Evolutionary conservation across 1,140 invertebrate species (phyloP).

Genomic region (Platorchestia sp.): DNA sequence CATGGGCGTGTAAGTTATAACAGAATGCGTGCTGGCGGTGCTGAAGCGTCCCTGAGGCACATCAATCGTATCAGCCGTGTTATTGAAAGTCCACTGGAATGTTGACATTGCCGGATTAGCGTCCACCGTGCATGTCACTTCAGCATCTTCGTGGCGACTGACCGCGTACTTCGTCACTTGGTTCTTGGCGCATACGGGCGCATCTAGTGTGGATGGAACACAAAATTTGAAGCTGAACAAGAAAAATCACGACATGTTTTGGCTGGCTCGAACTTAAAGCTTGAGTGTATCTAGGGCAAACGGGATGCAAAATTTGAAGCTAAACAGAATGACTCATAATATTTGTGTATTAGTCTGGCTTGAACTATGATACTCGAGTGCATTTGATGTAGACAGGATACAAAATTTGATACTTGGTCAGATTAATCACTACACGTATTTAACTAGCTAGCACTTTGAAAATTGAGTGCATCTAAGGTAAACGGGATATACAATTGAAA

Average conservation of each 20-base stretch:
- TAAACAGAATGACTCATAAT: too few species aligned
- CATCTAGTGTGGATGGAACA: conserved; percentile 67
- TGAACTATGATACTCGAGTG: too few species aligned
- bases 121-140: conserved; percentile 86
- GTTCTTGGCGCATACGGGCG: conserved; percentile 79
- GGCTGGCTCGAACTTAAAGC: too few species aligned
- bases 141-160: conserved; percentile 81
- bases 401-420: too few species aligned
- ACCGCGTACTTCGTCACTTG: conserved; percentile 81
- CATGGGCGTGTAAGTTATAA: conserved; percentile 56
- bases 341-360: too few species aligned
- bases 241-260: not conserved
- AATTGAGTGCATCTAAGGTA: too few species aligned
- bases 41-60: conserved; percentile 50
- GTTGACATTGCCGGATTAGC: conserved; percentile 84
- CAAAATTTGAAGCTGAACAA: not conserved
- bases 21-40: conserved; percentile 55
- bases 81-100: conserved; percentile 91
- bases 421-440: too few species aligned
- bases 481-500: too few species aligned
- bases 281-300: too few species aligned
- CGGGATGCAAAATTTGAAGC: too few species aligned
- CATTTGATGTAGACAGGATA: too few species aligned
- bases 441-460: too few species aligned
- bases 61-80: conserved; percentile 69